These are phyloP conservation scores for Macquaria australasica DNA, from an alignment of 2,113 vertebrate genomes.

Conservation along the genomic window DNA sequence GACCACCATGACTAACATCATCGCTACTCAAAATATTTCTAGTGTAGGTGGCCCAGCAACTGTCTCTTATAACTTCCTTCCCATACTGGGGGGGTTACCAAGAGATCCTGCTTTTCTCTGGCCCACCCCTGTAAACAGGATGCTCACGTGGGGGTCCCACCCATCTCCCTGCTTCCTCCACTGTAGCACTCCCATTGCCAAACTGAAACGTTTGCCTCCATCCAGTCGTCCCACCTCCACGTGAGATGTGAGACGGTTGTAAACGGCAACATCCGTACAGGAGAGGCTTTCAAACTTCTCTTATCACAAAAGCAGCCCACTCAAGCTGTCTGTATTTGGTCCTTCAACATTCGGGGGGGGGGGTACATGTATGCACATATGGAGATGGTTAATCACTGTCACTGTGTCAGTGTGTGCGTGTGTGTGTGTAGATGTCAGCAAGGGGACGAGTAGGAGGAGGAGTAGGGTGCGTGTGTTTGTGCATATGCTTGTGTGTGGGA, in stretches of 20 bases:
- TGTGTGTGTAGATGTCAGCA: constrained; percentile 39
- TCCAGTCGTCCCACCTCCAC: constrained; percentile 45
- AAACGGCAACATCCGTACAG: constrained; percentile 41
- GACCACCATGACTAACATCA: constrained; percentile 63
- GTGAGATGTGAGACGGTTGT: constrained; percentile 51
- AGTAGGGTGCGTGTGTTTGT: constrained; percentile 54
- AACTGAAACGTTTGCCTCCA: constrained; percentile 27
- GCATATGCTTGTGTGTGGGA: constrained; percentile 66
- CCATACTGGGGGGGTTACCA: constrained; percentile 15
- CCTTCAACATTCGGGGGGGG: constrained; percentile 32
- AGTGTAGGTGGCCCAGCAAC: constrained; percentile 51
- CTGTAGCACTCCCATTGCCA: constrained; percentile 56
- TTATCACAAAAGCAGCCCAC: constrained; percentile 51
- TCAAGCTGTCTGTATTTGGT: constrained; percentile 40
- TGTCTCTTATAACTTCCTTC: constrained; percentile 44
- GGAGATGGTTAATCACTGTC: constrained; percentile 71
- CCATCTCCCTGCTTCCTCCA: constrained; percentile 60
- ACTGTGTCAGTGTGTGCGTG: constrained; percentile 29
- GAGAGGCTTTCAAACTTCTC: constrained; percentile 47
- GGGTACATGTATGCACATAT: constrained; percentile 57
- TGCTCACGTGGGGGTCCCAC: constrained; percentile 67
- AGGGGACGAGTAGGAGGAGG: constrained; percentile 36
- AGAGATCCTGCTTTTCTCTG: constrained; percentile 30
- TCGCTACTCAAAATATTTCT: constrained; percentile 50
- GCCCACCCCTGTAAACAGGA: constrained; percentile 74